Percentiles rank a stretch among this genome's conserved stretches.
Conservation (phyloP, 2,797 vertebrate species). For the Diglossa cyanea region DNA sequence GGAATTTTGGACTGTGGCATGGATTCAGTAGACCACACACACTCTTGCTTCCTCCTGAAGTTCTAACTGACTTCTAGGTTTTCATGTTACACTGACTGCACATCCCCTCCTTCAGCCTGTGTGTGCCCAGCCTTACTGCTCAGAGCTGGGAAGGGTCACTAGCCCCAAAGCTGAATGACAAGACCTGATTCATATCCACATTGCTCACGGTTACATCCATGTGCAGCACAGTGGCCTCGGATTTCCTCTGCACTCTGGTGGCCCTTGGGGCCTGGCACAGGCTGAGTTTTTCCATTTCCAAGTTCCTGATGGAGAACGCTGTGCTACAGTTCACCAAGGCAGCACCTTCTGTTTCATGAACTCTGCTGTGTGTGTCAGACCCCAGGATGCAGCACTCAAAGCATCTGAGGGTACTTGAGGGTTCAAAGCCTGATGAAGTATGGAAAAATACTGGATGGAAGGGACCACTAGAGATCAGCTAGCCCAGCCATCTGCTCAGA, state of each 20-base stretch:
- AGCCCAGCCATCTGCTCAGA: not conserved
- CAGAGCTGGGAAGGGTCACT: not conserved
- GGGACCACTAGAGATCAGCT: not conserved
- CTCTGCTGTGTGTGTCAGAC: fast-evolving
- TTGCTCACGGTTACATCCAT: not conserved
- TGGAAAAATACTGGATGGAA: not conserved
- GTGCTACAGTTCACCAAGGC: not conserved
- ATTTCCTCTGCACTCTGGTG: not conserved
- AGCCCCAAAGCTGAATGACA: not conserved
- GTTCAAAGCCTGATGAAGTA: not conserved
- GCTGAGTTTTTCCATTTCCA: not conserved
- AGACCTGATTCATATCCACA: not conserved
- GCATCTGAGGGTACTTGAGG: not conserved
- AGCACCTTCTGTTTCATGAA: not conserved
- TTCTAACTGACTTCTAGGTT: not conserved
- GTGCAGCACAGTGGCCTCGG: not conserved
- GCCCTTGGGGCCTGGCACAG: not conserved
- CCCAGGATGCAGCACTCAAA: fast-evolving
- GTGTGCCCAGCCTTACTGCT: not conserved
- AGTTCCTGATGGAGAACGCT: fast-evolving
- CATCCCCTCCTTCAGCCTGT: not conserved
- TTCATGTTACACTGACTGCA: not conserved
- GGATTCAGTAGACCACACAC: not conserved
- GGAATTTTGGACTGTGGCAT: not conserved
- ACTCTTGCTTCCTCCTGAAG: not conserved